Conservation (phyloP, 2,888 invertebrate species). For the Cosmopolites sordidus region DNA sequence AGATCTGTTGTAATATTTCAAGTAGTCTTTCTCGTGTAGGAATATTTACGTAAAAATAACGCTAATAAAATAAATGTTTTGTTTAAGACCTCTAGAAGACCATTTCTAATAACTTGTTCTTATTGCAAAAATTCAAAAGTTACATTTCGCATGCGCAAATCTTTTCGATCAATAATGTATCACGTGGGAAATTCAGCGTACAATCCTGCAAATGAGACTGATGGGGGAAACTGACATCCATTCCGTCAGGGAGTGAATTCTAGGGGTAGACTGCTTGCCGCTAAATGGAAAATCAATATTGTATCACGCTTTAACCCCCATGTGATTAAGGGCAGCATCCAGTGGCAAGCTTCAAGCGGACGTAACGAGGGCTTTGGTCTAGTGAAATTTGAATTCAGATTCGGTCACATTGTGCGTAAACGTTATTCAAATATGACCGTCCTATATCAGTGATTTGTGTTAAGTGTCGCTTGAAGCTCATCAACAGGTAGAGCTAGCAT, state of each 20-base stretch:
- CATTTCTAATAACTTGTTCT: too few species aligned
- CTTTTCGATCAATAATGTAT: conserved; percentile 19
- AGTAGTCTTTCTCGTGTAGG: too few species aligned
- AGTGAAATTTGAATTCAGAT: not conserved
- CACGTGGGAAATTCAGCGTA: conserved; percentile 16
- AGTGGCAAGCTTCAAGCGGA: too few species aligned
- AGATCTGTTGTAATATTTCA: too few species aligned
- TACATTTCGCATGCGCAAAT: conserved; percentile 5
- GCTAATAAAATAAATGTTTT: too few species aligned
- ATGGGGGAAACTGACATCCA: conserved; percentile 18
- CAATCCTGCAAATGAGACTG: conserved; percentile 19
- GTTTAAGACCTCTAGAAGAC: too few species aligned
- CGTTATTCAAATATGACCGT: conserved; percentile 7
- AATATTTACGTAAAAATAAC: too few species aligned
- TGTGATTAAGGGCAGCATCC: conserved; percentile 12
- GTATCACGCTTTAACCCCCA: conserved; percentile 17
- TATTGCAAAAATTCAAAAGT: too few species aligned
- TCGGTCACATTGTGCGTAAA: conserved; percentile 16
- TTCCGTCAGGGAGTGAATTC: conserved; percentile 20
- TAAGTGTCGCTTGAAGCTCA: conserved; percentile 18
- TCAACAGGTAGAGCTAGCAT: conserved; percentile 28
- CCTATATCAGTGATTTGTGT: conserved; percentile 15
- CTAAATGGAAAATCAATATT: conserved; percentile 26
- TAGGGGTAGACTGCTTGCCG: conserved; percentile 26
- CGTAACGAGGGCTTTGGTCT: too few species aligned